Base-by-base conservation (phyloP, 2,888 invertebrate species). In the Lasiommata megera region DNA sequence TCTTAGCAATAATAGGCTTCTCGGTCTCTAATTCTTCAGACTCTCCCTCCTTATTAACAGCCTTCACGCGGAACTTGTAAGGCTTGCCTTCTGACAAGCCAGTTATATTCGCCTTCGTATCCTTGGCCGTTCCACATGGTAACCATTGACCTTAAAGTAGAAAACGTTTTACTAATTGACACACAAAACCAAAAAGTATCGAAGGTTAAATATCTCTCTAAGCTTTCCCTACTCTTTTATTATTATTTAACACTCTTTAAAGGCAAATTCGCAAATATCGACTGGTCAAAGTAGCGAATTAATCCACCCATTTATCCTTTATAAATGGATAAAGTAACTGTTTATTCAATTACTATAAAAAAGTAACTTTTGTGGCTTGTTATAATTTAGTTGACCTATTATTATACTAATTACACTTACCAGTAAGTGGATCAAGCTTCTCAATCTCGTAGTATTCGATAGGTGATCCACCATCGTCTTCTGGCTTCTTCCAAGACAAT, bases 1-100 rank as follows among this genome's bases (percentile, higher is more conserved):
- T 99, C 88, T 99, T 99, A 57, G 99, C 99, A 71, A 98, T 94
- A 65, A 98, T 98, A 8, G 98, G 94, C 73, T 96, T 96, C 64
- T 98, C 98, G 0, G 98, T 96, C 83, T 97, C 98, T 56, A 99
- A 91, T 60, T 98, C 98, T 80, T 99, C 99, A 0, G 99, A 98
- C 83, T 98, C 98, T 12, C 99, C 99, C 84, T 99, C 98, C 79
- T 98, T 97, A 85, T 99, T 99, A 53, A 99, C 98, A 16, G 99
- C 99, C 74, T 96, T 96, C 0, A 99, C 99, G 47, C 99, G 93
- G 94, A 99, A 99, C 91, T 99, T 98, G 88, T 99, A 99, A 0
- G 97, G 96, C 82, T 99, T 99, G 71, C 98, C 98, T 79, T 98
- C 97, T 69, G 96, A 95, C 44, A 98, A 90, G 0, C 97, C 97